These are phyloP conservation scores for Manis pentadactyla DNA, from an alignment of 2,797 vertebrate genomes.

Conservation along the genomic window DNA sequence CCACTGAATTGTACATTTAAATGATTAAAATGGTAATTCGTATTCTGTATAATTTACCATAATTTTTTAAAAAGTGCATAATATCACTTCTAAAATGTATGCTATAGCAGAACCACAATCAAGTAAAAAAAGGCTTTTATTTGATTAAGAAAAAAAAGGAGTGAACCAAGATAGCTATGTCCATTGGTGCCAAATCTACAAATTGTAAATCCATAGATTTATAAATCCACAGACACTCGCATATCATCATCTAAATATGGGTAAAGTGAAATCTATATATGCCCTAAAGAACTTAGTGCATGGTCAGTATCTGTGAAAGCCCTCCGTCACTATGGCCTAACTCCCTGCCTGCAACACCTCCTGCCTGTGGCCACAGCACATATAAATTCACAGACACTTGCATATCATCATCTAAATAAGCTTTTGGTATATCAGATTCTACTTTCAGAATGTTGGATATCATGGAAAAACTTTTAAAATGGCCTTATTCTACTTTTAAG, in stretches of 20 bases:
- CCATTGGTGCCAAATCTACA: background rate
- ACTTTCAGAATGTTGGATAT: background rate
- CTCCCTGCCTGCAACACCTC: background rate
- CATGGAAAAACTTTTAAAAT: background rate
- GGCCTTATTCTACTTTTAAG: background rate
- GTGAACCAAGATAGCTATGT: background rate
- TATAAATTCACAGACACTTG: background rate
- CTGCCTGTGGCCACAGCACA: background rate
- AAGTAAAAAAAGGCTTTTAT: background rate
- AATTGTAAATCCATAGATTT: background rate
- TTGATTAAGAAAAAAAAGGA: background rate
- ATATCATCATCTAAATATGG: background rate
- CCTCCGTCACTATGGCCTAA: rapidly evolving
- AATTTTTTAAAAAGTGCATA: background rate
- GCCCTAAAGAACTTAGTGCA: background rate
- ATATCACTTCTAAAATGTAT: background rate
- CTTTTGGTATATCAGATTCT: background rate
- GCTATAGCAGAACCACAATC: background rate
- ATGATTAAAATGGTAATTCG: background rate
- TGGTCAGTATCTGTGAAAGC: background rate
- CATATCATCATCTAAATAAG: background rate
- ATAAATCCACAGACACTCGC: background rate
- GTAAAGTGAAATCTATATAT: background rate
- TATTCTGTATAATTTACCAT: background rate
- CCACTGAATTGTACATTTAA: background rate